These are phyloP conservation scores for Mola mola DNA, from an alignment of 2,113 vertebrate genomes.

Conservation along the genomic window DNA sequence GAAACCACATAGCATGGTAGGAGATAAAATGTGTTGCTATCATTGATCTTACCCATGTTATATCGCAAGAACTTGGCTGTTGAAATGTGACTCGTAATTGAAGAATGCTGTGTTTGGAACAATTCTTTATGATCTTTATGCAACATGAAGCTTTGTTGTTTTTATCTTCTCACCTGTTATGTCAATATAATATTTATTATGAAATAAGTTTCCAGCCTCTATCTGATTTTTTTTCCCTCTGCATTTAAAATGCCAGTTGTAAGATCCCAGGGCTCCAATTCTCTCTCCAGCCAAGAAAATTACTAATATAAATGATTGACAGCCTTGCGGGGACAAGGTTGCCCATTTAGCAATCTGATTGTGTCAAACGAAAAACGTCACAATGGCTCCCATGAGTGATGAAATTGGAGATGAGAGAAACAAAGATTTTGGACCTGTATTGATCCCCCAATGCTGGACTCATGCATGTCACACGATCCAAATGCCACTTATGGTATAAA, in stretches of 20 bases:
- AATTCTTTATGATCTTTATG: slow-evolving; percentile 61
- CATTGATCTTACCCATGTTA: slow-evolving; percentile 49
- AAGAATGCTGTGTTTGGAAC: slow-evolving; percentile 51
- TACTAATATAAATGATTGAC: slow-evolving; percentile 77
- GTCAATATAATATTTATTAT: slow-evolving; percentile 66
- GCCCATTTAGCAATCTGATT: slow-evolving; percentile 73
- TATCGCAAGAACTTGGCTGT: slow-evolving; percentile 35
- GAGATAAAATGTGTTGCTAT: slow-evolving; percentile 46
- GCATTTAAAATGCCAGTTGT: slow-evolving; percentile 66
- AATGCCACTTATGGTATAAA: slow-evolving; percentile 76
- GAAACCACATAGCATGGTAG: slow-evolving; percentile 17
- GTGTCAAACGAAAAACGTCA: slow-evolving; percentile 63
- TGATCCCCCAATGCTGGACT: slow-evolving; percentile 72
- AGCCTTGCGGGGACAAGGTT: slow-evolving; percentile 59
- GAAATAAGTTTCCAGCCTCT: slow-evolving; percentile 52
- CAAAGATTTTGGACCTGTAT: slow-evolving; percentile 73
- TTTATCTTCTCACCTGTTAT: slow-evolving; percentile 43
- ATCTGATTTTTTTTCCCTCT: slow-evolving; percentile 5
- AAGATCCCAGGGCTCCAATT: slow-evolving; percentile 48
- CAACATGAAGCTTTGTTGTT: slow-evolving; percentile 57
- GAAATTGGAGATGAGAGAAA: slow-evolving; percentile 67
- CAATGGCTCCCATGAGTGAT: slow-evolving; percentile 52
- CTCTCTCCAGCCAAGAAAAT: slow-evolving; percentile 68
- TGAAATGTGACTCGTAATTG: slow-evolving; percentile 43
- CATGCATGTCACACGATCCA: slow-evolving; percentile 80